Base-by-base conservation (phyloP, 1,140 invertebrate genomes). In the Drosophila nebulosa region DNA sequence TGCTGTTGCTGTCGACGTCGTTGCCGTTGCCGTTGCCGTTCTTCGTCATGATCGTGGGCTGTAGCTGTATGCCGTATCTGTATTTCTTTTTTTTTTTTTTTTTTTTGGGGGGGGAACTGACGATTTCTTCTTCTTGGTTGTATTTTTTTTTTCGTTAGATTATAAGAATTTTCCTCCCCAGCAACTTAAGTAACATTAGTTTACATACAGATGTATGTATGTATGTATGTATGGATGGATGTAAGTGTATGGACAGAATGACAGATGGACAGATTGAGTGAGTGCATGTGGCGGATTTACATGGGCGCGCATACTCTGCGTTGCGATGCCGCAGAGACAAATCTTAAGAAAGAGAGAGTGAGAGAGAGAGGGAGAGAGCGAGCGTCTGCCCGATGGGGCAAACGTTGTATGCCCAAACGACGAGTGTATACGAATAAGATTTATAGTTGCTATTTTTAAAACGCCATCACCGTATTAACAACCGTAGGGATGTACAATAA, bases 391-490 rank as follows among this genome's bases (percentile, higher is more conserved):
- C 39, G 39, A 42, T 42, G 35, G 32, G 57, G 72, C 63, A 71
- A 67, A 62, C 73, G 71, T 65, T 73, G 74, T 69, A 63, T 66
- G 60, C 50, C 59, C 39, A 46, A 74, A 55, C 76, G 64, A 66
- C 60, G 74, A 78, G 68, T 75, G 65, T 74, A 69, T 58, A 58
- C 56, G 36, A 60, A 65, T 63, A 75, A 88, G 81, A 86, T 86
- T 86, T 86, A 88, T 88, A 80, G 81, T 88, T 69, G 83, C 81
- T 86, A 86, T 86, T 86, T 86, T 86, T 88, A 86, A 86, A 81
- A 77, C 78, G 78, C 62, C 66, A 74, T 86, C 78, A 74, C 62
- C 64, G 70, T 86, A 71, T 81, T 81, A 86, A 85, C 74, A 86
- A 78, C 64, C 74, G 81, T 85, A 85, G 81, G 69, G 78, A 78